A percentile compares a stretch with the other conserved stretches of the same genome.
phyloP scores from a whole-genome alignment of 2,888 invertebrate genomes.

The Operophtera brumata region DNA sequence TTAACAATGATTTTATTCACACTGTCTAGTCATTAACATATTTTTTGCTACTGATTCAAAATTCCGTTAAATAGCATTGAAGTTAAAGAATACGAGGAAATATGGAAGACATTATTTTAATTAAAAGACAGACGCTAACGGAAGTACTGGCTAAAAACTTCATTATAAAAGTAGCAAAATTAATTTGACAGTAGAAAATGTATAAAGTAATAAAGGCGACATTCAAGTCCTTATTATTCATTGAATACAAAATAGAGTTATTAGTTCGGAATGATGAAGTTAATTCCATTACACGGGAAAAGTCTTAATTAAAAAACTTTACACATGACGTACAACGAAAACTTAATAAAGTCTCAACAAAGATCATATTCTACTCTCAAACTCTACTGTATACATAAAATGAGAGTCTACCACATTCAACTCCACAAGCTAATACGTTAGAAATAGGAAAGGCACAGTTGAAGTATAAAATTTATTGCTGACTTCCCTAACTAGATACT shows the following conservation, averaged over 20 bases:
- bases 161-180: slow-evolving; percentile 32
- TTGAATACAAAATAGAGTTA: slow-evolving; percentile 44
- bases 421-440: slow-evolving; percentile 76
- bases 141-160: slow-evolving; percentile 29
- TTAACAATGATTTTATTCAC: slow-evolving; percentile 36
- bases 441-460: slow-evolving; percentile 81
- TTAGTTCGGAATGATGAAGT: slow-evolving; percentile 56
- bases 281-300: slow-evolving; percentile 45
- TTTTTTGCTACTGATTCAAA: slow-evolving; percentile 42
- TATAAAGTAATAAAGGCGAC: slow-evolving; percentile 39
- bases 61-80: slow-evolving; percentile 41
- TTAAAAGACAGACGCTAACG: slow-evolving; percentile 37
- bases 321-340: slow-evolving; percentile 50
- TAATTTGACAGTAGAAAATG: slow-evolving; percentile 40
- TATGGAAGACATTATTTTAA: slow-evolving; percentile 62
- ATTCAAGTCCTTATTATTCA: slow-evolving; percentile 40
- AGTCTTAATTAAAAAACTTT: slow-evolving; percentile 50
- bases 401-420: slow-evolving; percentile 66
- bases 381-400: slow-evolving; percentile 70
- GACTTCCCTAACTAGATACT: slow-evolving; percentile 73
- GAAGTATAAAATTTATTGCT: slow-evolving; percentile 81
- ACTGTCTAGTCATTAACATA: slow-evolving; percentile 39
- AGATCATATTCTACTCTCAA: slow-evolving; percentile 54
- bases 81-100: slow-evolving; percentile 41
- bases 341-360: slow-evolving; percentile 59